These are phyloP conservation scores for Atopsyche davidsoni DNA, from an alignment of 1,140 invertebrate genomes.

Conservation along the genomic window DNA sequence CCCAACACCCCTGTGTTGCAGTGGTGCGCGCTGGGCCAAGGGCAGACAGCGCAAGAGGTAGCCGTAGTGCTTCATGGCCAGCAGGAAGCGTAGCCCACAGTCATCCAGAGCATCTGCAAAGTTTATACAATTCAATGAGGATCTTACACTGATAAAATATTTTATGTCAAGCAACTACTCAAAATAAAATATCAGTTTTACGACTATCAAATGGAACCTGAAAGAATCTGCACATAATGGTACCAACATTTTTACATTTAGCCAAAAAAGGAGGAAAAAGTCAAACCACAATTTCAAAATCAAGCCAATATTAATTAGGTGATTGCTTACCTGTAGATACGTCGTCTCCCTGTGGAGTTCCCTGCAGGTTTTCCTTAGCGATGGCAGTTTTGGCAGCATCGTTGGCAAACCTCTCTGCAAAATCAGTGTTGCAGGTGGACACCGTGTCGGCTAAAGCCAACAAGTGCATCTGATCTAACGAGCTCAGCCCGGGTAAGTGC, in stretches of 20 bases:
- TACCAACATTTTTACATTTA: too few species aligned
- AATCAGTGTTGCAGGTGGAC: conserved; percentile 84
- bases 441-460: conserved; percentile 96
- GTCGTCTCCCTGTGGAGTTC: conserved; percentile 57
- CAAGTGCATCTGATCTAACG: conserved; percentile 98
- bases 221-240: too few species aligned
- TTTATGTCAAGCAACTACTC: too few species aligned
- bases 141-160: too few species aligned
- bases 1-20: conserved; percentile 86
- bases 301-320: neutral
- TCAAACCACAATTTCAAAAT: conserved; percentile 15
- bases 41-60: conserved; percentile 91
- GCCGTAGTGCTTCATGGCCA: conserved; percentile 97
- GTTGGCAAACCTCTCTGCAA: conserved; percentile 75
- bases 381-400: conserved; percentile 67
- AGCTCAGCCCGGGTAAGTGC: conserved; percentile 92
- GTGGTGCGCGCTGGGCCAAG: conserved; percentile 73
- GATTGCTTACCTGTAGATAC: conserved; percentile 44
- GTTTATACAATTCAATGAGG: too few species aligned
- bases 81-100: conserved; percentile 90
- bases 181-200: too few species aligned
- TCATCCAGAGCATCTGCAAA: conserved; percentile 87
- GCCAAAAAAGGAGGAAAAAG: too few species aligned
- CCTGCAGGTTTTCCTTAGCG: conserved; percentile 62
- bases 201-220: too few species aligned